phyloP scores from a whole-genome alignment of 2,113 vertebrate species.

The Myrmophylax atrothorax region DNA sequence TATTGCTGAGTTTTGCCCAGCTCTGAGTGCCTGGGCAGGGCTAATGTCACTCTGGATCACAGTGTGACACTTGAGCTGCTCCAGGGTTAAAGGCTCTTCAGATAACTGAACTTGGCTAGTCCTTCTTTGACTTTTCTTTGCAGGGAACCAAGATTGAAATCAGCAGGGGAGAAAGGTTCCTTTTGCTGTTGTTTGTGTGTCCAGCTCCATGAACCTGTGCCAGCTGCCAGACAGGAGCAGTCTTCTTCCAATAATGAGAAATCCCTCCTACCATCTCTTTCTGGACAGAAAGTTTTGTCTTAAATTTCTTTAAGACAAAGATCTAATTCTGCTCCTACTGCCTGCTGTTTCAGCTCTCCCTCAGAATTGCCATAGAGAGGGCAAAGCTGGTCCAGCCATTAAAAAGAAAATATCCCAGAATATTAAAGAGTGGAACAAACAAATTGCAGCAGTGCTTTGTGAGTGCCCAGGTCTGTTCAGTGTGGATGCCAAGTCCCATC shows the following conservation, averaged over 20 bases:
- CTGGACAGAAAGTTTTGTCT: conserved; percentile 14
- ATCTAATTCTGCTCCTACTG: not conserved
- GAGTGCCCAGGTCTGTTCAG: not conserved
- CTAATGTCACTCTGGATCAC: not conserved
- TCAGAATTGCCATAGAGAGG: not conserved
- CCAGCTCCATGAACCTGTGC: not conserved
- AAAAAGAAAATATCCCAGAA: not conserved
- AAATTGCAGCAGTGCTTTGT: not conserved
- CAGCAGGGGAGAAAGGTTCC: not conserved
- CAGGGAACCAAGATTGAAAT: not conserved
- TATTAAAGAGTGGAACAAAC: not conserved
- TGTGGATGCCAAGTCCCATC: not conserved
- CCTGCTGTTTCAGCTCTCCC: not conserved
- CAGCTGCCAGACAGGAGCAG: not conserved
- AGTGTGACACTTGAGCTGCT: not conserved
- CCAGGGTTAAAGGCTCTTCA: not conserved
- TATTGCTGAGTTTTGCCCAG: not conserved
- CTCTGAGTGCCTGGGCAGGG: not conserved
- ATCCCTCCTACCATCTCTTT: not conserved
- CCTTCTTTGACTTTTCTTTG: not conserved
- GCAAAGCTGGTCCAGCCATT: not conserved
- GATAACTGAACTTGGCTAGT: not conserved
- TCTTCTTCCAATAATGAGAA: conserved; percentile 15
- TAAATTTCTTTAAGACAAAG: conserved; percentile 44
- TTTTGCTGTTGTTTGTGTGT: not conserved